Base-by-base conservation (phyloP, 2,888 invertebrate species). In the Bellardia pandia region DNA sequence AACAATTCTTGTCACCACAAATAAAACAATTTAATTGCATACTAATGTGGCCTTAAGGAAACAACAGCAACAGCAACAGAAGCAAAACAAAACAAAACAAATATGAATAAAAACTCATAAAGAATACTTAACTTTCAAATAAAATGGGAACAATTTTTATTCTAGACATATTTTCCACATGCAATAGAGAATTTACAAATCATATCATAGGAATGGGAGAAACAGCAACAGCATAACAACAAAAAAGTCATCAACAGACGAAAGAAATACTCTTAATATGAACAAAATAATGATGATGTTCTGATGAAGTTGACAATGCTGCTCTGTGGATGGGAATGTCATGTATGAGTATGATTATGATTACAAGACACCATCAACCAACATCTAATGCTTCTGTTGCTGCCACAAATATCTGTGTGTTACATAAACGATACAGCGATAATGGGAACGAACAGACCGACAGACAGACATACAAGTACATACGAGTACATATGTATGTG, bases 21-120 rank as follows among this genome's bases (percentile, higher is more conserved):
- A 87, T 87, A 85, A 85, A 87, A 87, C 86, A 75, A 85, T 88
- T 88, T 88, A 88, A 88, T 88, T 88, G 88, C 88, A 86, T 86
- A 86, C 85, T 86, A 85, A 86, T 88, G 86, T 76, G 86, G 82
- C 82, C 86, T 86, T 77, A 79, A 81, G 88, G 86, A 69, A 77
- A 80, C 53, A 86, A 58, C 56, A 69, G 66, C 60, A 80, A 58
- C 51, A 75, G 42, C 62, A n/a, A 42, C 3, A 45, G 33, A 64
- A 64, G 37, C 13, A 62, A 51, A 6, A 23, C 16, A 51, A 33
- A 62, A 30, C 30, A 16, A 23, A 48, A 56, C 16, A 51, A 42
- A 68, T 8, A 14, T 14, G 16, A 66, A 48, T 51, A 69, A 66
- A 81, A 62, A 72, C 45, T 48, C 78, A 74, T 68, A 68, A 64